Conservation (phyloP, 1,140 invertebrate species). For the Drosophila neocordata region DNA sequence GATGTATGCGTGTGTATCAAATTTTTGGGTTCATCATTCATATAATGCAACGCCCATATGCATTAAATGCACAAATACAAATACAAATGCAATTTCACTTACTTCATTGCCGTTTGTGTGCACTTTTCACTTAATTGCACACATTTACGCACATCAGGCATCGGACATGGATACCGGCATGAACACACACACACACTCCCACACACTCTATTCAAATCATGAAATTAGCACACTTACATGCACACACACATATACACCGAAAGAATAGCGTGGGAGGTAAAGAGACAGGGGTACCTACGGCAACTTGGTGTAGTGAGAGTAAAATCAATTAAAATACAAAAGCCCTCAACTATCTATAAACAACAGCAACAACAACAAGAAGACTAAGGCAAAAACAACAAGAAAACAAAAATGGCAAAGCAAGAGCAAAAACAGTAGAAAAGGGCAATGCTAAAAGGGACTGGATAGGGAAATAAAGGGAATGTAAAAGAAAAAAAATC, state of each 20-base stretch:
- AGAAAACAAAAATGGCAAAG: constrained; percentile 16
- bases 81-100: constrained; percentile 66
- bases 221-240: constrained; percentile 68
- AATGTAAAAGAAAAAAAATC: constrained; percentile 26
- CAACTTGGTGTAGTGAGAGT: not conserved
- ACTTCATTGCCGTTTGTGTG: constrained; percentile 64
- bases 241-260: constrained; percentile 13
- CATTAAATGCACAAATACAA: constrained; percentile 28
- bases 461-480: not conserved
- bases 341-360: constrained; percentile 47
- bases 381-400: constrained; percentile 33
- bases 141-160: constrained; percentile 38
- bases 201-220: constrained; percentile 62
- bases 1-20: not conserved
- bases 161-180: not conserved
- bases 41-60: not conserved
- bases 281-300: no score
- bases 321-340: constrained; percentile 77
- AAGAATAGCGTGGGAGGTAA: no score
- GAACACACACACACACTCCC: constrained; percentile 13
- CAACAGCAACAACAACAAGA: constrained; percentile 45
- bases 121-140: constrained; percentile 78
- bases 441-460: not conserved
- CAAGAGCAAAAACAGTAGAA: no score
- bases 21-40: constrained; percentile 10